Evolutionary conservation across 2,888 invertebrate species (phyloP).

Genomic region (Rhaphigaster nebulosa): DNA sequence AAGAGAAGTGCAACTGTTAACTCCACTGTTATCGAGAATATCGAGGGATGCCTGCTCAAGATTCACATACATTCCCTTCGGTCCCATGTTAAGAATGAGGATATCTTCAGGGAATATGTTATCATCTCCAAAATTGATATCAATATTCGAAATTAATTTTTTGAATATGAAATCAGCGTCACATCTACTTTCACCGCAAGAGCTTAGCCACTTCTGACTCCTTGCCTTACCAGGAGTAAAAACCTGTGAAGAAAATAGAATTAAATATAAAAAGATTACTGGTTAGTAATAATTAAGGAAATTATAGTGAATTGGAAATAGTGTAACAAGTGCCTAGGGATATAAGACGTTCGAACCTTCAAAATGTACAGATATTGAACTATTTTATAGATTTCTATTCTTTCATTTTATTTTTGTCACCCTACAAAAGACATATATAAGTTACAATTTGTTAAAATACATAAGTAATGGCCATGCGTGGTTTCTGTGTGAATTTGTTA

Average conservation of each 20-base stretch:
- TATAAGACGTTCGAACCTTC: too few relatives aligned
- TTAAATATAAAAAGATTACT: neutral
- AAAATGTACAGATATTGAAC: too few relatives aligned
- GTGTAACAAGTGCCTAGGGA: too few relatives aligned
- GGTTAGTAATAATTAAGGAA: neutral
- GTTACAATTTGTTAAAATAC: too few relatives aligned
- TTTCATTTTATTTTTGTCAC: too few relatives aligned
- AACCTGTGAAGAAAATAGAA: slow-evolving; percentile 52
- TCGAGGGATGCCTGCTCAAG: neutral
- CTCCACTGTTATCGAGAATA: slow-evolving; percentile 45
- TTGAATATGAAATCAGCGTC: slow-evolving; percentile 45
- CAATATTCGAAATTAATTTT: slow-evolving; percentile 68
- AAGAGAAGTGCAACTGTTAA: slow-evolving; percentile 42
- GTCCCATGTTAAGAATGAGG: slow-evolving; percentile 78
- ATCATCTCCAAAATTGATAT: slow-evolving; percentile 75
- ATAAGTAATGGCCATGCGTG: too few relatives aligned
- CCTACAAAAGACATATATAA: too few relatives aligned
- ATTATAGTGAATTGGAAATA: neutral
- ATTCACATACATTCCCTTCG: slow-evolving; percentile 73
- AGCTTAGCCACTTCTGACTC: slow-evolving; percentile 58
- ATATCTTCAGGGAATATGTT: slow-evolving; percentile 76
- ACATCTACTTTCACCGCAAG: neutral
- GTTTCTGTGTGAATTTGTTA: too few relatives aligned
- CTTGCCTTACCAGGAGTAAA: slow-evolving; percentile 48
- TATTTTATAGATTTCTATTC: too few relatives aligned